Percentiles rank a stretch among this genome's conserved stretches.
These are phyloP conservation scores for Osmerus mordax DNA, from an alignment of 2,113 vertebrate species.

Conservation along the genomic window DNA sequence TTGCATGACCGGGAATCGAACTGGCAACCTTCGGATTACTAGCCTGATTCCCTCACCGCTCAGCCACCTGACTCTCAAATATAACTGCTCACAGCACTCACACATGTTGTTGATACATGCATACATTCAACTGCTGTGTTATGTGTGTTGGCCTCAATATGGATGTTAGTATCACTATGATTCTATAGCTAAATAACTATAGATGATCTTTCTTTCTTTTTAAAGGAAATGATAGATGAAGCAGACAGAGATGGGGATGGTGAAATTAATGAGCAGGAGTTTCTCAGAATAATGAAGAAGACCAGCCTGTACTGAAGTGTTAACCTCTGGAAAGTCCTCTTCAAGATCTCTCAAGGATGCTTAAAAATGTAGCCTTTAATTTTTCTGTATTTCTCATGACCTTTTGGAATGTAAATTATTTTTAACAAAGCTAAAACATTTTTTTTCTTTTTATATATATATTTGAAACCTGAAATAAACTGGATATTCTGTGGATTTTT, in stretches of 20 bases:
- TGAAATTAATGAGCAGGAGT: constrained; percentile 90
- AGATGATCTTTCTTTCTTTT: constrained; percentile 18
- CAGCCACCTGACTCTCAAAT: too few relatives aligned
- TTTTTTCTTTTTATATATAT: constrained; percentile 37
- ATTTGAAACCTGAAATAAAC: constrained; percentile 49
- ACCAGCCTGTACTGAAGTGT: constrained; percentile 80
- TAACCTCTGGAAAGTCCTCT: not conserved
- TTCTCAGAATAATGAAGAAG: constrained; percentile 94
- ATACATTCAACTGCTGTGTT: too few relatives aligned
- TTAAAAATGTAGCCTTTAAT: constrained; percentile 17
- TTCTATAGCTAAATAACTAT: too few relatives aligned
- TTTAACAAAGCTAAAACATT: constrained; percentile 42
- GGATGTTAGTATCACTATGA: too few relatives aligned
- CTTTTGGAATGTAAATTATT: constrained; percentile 41
- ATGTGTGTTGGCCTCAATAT: too few relatives aligned
- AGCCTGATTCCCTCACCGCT: too few relatives aligned
- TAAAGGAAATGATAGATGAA: constrained; percentile 96
- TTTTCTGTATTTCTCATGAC: not conserved
- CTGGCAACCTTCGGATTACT: too few relatives aligned
- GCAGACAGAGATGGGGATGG: constrained; percentile 90
- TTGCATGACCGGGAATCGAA: too few relatives aligned
- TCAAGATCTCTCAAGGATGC: not conserved
- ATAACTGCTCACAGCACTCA: too few relatives aligned
- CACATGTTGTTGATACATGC: too few relatives aligned
- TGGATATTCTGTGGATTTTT: constrained; percentile 28